Conservation (phyloP, 1,140 invertebrate species). For the Bombyx mandarina region DNA sequence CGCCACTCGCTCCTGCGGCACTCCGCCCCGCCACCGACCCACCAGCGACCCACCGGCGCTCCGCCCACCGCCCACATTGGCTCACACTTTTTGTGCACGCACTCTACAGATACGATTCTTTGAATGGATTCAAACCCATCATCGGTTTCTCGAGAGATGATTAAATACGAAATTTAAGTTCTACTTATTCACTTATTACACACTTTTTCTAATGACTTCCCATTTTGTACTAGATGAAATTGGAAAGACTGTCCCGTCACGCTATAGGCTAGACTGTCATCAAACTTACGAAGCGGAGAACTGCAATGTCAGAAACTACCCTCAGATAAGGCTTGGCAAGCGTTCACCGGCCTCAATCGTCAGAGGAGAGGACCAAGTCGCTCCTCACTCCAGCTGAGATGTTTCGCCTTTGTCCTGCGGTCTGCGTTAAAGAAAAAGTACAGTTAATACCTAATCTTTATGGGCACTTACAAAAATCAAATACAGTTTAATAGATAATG, state of each 20-base stretch:
- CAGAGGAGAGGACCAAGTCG: neutral
- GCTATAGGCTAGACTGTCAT: too few species aligned
- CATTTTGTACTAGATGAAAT: too few species aligned
- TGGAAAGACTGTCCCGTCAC: too few species aligned
- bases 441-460: too few species aligned
- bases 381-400: neutral
- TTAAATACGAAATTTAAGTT: too few species aligned
- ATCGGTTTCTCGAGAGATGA: neutral
- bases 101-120: neutral
- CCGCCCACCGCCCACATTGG: conserved; percentile 6
- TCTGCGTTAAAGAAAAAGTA: neutral
- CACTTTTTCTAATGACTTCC: too few species aligned
- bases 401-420: neutral
- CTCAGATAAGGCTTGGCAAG: too few species aligned
- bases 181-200: too few species aligned
- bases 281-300: too few species aligned
- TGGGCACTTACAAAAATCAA: too few species aligned
- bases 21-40: conserved; percentile 10
- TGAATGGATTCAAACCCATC: neutral
- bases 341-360: neutral
- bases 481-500: too few species aligned
- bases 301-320: too few species aligned
- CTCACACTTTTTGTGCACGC: neutral
- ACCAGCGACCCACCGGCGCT: conserved; percentile 7
- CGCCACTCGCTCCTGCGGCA: conserved; percentile 12